A percentile compares a stretch with the other conserved stretches of the same genome.
Conservation (phyloP, 2,888 invertebrate species). For the Trimorus sp. region DNA sequence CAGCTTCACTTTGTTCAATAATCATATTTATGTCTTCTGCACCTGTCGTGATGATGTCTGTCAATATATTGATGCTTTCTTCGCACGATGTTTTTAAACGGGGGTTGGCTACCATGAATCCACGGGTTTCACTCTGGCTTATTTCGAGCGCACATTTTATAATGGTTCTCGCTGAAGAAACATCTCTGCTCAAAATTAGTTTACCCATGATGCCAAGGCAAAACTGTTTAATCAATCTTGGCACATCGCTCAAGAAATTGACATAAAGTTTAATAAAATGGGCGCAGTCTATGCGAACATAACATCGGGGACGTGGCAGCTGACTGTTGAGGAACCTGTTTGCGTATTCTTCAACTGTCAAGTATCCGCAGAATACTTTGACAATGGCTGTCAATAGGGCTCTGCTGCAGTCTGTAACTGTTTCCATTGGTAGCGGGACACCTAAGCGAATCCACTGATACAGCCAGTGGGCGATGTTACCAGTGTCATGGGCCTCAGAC, state of each 20-base stretch:
- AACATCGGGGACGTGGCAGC: slow-evolving; percentile 22
- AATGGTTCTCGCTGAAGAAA: slow-evolving; percentile 2
- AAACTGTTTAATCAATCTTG: slow-evolving; percentile 23
- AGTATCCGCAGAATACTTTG: background rate
- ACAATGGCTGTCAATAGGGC: background rate
- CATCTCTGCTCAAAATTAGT: slow-evolving; percentile 25
- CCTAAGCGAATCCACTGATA: slow-evolving; percentile 21
- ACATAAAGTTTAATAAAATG: slow-evolving; percentile 44
- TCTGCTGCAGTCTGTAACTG: slow-evolving; percentile 15
- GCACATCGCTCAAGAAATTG: slow-evolving; percentile 21
- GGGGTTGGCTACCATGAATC: no score
- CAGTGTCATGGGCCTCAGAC: slow-evolving; percentile 31
- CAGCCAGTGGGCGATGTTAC: slow-evolving; percentile 19
- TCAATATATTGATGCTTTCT: no score
- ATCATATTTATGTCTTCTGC: no score
- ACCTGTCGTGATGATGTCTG: no score
- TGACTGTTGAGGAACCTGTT: slow-evolving; percentile 24
- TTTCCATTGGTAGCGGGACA: slow-evolving; percentile 30
- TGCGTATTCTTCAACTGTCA: background rate
- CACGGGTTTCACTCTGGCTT: slow-evolving; percentile 27
- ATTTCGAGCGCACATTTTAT: slow-evolving; percentile 10
- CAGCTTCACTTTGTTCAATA: no score
- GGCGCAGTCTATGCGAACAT: slow-evolving; percentile 42
- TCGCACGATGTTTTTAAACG: no score
- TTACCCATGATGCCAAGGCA: slow-evolving; percentile 39